Conservation (phyloP, 37 sponge, comb jelly and placozoan species). For the Oopsacas minuta region DNA sequence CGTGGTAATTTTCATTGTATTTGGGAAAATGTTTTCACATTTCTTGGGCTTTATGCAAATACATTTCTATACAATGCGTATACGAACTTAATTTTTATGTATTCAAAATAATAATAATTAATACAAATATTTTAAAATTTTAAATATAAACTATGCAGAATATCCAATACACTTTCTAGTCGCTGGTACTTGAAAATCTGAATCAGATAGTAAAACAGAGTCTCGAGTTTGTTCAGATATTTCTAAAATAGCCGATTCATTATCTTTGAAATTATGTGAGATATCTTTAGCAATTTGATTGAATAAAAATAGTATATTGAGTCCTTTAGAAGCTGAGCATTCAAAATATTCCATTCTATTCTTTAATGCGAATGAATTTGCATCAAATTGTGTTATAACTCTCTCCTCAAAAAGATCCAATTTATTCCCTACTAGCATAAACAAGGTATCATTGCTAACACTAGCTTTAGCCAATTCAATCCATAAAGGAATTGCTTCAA, state of each 20-base stretch:
- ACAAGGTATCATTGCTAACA: background rate
- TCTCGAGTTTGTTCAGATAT: too few species aligned
- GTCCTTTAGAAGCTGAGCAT: background rate
- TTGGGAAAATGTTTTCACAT: too few species aligned
- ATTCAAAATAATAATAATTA: too few species aligned
- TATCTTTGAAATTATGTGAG: background rate
- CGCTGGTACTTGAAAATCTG: too few species aligned
- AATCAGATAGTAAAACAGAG: too few species aligned
- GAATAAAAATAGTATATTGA: conserved; percentile 3
- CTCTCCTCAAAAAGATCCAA: background rate
- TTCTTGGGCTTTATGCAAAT: too few species aligned
- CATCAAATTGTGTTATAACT: background rate
- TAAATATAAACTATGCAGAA: too few species aligned
- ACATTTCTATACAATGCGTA: too few species aligned
- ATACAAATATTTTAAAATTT: too few species aligned
- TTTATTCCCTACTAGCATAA: conserved; percentile 7
- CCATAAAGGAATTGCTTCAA: background rate
- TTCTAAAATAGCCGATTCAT: background rate
- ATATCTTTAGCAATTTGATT: conserved; percentile 11
- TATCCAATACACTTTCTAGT: too few species aligned
- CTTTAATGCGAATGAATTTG: background rate
- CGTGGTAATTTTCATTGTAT: too few species aligned
- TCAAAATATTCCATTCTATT: background rate
- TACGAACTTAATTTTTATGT: too few species aligned
- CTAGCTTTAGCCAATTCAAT: background rate